A percentile compares a stretch with the other conserved stretches of the same genome.
These are phyloP conservation scores for Lasioglossum pauxillum DNA, from an alignment of 2,888 invertebrate genomes.

Conservation along the genomic window DNA sequence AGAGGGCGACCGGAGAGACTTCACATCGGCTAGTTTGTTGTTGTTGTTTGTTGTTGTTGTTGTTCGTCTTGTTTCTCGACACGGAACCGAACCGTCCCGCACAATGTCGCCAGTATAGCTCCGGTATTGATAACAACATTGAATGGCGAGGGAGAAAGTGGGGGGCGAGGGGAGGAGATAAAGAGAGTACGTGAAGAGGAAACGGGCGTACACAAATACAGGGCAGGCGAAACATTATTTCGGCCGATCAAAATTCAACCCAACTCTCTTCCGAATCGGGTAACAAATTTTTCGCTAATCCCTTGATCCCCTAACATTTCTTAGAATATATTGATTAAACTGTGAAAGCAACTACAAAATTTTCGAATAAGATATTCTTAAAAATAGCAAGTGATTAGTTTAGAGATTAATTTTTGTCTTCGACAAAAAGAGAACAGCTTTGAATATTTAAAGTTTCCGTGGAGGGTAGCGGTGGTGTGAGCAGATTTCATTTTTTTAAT, in stretches of 20 bases:
- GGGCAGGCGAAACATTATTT: conserved; percentile 12
- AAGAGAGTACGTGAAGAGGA: conserved; percentile 10
- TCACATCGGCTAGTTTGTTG: conserved; percentile 67
- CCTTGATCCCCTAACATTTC: not conserved
- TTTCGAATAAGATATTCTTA: not conserved
- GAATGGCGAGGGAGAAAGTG: conserved; percentile 42
- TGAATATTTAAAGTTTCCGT: not conserved
- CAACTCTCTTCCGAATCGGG: not conserved
- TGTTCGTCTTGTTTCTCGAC: conserved; percentile 69
- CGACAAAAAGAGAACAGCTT: too few species aligned
- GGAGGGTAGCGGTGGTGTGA: not conserved
- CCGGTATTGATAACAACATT: conserved; percentile 67
- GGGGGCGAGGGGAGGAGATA: conserved; percentile 25
- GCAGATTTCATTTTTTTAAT: not conserved
- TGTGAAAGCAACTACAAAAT: not conserved
- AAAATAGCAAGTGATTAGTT: not conserved
- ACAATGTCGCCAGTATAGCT: conserved; percentile 67
- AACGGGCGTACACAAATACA: conserved; percentile 2
- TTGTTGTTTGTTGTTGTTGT: conserved; percentile 64
- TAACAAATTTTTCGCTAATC: not conserved
- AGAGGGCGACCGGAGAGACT: conserved; percentile 58
- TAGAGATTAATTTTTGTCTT: not conserved
- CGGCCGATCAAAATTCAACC: conserved; percentile 1
- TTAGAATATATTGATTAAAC: not conserved
- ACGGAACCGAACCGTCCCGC: conserved; percentile 57